Base-by-base conservation (phyloP, 2,797 vertebrate species). In the Allobates femoralis region DNA sequence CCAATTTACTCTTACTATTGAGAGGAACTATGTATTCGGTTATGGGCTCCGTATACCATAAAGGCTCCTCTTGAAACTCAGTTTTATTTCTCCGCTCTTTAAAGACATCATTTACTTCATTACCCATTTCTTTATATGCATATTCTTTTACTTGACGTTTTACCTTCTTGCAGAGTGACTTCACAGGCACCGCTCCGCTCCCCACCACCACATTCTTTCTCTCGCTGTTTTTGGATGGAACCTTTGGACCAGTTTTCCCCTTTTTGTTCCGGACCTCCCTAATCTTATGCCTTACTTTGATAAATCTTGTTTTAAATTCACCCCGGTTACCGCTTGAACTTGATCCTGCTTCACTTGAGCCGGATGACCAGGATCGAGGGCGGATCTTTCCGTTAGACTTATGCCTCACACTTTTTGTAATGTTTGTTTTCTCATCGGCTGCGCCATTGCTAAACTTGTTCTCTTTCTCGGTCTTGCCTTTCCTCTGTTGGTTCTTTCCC, bases 1-100 rank as follows among this genome's bases (percentile, higher is more conserved):
- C 98, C 78, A 99, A 95, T 91, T 99, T 99, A 90, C 98, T 99
- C 91, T 96, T 96, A 87, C 96, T 95, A 92, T 96, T 97, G 86
- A 96, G 93, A 53, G 98, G 98, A 93, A 97, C 95, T 86, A 99
- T 98, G 91, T 99, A 99, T 83, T 99, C 98, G 1, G 97, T 95
- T 64, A 99, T 97, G 1, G 98, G 98, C 92, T 99, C 97, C 0
- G 98, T 99, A 93, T 99, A 99, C 98, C 98, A 99, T 91, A 99
- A 94, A 2, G 98, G 98, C 90, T 99, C 98, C 93, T 99, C 98
- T 93, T 97, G 97, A 81, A 98, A 99, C 77, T 99, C 97, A n/a
- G 93, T 96, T 89, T 96, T 95, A n/a, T 94, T 95, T 88, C 94
- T 94, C 89, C 91, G 94, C 91, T 97, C 97, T 79, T 91, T 90